Evolutionary conservation across 1,140 invertebrate species (phyloP).

Genomic region (Sitophilus oryzae): DNA sequence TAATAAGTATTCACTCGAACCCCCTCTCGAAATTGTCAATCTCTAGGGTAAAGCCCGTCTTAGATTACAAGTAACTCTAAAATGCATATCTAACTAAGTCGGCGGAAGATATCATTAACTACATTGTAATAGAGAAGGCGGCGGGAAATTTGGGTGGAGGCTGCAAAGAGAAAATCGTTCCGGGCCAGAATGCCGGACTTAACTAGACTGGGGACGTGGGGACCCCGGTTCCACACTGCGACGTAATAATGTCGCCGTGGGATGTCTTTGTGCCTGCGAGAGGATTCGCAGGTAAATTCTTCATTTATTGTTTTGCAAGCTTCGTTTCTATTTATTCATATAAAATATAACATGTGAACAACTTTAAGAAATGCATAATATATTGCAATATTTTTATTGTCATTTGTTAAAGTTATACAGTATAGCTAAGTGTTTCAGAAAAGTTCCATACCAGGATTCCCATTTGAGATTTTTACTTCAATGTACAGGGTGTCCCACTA

Average conservation of each 20-base stretch:
- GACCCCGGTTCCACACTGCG: conserved; percentile 21
- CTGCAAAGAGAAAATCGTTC: conserved; percentile 14
- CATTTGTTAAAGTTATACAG: too few relatives aligned
- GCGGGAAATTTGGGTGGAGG: not conserved
- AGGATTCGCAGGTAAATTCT: conserved; percentile 9
- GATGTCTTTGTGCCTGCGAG: conserved; percentile 1
- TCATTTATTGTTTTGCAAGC: conserved; percentile 12
- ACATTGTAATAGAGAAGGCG: conserved; percentile 24
- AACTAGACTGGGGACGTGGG: conserved; percentile 32
- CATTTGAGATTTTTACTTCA: too few relatives aligned
- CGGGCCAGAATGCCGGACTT: conserved; percentile 29
- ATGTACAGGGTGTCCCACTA: too few relatives aligned
- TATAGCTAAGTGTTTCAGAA: too few relatives aligned
- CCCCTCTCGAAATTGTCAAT: conserved; percentile 20
- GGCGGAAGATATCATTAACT: conserved; percentile 28
- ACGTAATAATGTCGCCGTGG: conserved; percentile 25
- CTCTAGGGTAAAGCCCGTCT: conserved; percentile 29
- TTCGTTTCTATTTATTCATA: too few relatives aligned
- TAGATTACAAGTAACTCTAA: conserved; percentile 34
- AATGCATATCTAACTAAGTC: conserved; percentile 36
- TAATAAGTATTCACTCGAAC: conserved; percentile 27
- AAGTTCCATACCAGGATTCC: too few relatives aligned
- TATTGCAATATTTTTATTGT: too few relatives aligned
- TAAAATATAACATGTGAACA: too few relatives aligned
- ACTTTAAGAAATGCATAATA: too few relatives aligned